A percentile compares a stretch with the other conserved stretches of the same genome.
Evolutionary conservation across 1,140 invertebrate genomes (phyloP).

Genomic region (Calosoma granatense): DNA sequence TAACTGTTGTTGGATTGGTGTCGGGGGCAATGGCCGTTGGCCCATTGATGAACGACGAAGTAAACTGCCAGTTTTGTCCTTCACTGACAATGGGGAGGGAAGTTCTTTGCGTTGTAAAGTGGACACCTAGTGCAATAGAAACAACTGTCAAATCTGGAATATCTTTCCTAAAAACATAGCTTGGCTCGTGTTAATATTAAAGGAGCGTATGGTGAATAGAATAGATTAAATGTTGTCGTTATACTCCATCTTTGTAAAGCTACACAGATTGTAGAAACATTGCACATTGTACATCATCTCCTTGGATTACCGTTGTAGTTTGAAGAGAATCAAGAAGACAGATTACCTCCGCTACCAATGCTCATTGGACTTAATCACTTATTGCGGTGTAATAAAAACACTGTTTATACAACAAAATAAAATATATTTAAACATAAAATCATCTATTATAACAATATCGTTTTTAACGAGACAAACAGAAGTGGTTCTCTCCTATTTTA

Average conservation of each 20-base stretch:
- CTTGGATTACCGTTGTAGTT: no score
- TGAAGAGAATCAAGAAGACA: no score
- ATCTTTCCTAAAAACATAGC: no score
- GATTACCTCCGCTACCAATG: no score
- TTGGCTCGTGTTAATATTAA: no score
- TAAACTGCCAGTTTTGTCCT: neutral
- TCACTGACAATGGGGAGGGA: neutral
- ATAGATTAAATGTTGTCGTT: no score
- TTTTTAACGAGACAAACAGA: neutral
- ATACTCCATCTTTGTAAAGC: no score
- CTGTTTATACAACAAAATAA: constrained; percentile 3
- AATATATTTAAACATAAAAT: constrained; percentile 6
- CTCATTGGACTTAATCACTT: neutral
- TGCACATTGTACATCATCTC: no score
- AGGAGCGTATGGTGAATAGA: no score
- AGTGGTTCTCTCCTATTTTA: neutral
- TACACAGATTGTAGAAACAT: no score
- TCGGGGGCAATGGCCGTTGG: neutral
- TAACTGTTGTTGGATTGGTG: neutral
- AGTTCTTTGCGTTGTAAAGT: constrained; percentile 1
- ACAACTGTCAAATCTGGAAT: no score
- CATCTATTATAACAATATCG: neutral
- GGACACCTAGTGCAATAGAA: neutral
- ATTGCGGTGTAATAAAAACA: neutral
- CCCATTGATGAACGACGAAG: neutral